Base-by-base conservation (phyloP, 1,140 invertebrate genomes). In the Heliconius hermathena region DNA sequence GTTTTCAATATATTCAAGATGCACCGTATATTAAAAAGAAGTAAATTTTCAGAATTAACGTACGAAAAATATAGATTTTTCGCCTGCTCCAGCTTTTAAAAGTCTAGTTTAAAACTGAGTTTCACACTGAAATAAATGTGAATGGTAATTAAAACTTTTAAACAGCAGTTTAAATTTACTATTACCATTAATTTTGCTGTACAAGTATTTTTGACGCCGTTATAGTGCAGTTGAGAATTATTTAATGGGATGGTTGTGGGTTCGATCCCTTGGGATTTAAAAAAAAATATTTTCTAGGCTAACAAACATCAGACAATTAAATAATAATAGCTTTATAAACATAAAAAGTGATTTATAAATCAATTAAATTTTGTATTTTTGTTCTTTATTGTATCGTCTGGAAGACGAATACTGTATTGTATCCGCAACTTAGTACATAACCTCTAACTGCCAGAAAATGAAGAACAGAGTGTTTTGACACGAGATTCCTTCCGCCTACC, bases 101-200 rank as follows among this genome's bases (percentile, higher is more conserved):
- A 66, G 3, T 29, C 60, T 66, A 66, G 60, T 66, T 66, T 26
- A 29, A 29, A 66, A 66, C 60, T 66, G 60, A 66, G 60, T 22
- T 66, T 66, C 60, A 66, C 22, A 66, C 60, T 66, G 60, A 66
- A 66, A 66, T 66, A 66, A 66, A 66, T 66, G 22, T 66, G 60
- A 66, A 66, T 66, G 60, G 60, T 66, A 66, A 66, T 66, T 66
- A 66, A 66, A 66, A 66, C 22, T 66, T 66, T 66, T 66, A 66
- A 66, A 22, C 60, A 66, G 60, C 60, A 66, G 60, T 66, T 66
- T 66, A 66, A 66, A 66, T 66, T 66, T 66, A 66, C 60, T 66
- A 60, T 60, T 36, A 60, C 54, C 54, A 60, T 60, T 60, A 60
- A 60, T 22, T 60, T 60, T 22, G 54, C 54, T 60, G 54, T 60